Evolutionary conservation across 2,113 vertebrate species (phyloP), one percentile per base, ranked within the genome.

Genomic region (Platycercus adscitus): DNA sequence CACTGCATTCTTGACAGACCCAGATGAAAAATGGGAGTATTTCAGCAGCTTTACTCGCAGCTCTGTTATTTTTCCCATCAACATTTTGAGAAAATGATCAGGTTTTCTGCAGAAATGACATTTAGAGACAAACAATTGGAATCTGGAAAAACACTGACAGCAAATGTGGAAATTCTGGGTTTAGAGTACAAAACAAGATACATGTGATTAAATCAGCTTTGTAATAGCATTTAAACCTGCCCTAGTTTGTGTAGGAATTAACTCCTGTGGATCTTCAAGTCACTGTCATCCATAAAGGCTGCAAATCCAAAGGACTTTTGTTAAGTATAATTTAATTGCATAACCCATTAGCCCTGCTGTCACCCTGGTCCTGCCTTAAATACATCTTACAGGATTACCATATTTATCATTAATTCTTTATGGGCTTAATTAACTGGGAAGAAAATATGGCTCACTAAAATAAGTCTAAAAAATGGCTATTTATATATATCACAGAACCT

Each of bases 341-440:
- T 11, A n/a, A 58, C 52, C 60, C 8, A 2, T 64, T 75, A 83
- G 41, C 81, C 58, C 35, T 1, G 7, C 70, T 95, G 58, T 60
- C 85, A 93, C n/a, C 47, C 29, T 82, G 11, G 17, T 66, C 39
- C 23, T 77, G 69, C 37, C n/a, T 81, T 86, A 84, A 81, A 56
- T 69, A 19, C 33, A 37, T 78, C 58, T 95, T 72, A 44, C 79
- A 90, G 66, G 44, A 95, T 91, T 90, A 92, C 35, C 60, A 18
- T 70, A 41, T 78, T 90, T 70, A 87, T 33, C 66, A 86, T 63
- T 11, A 81, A 87, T 95, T 91, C 83, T 85, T 86, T 83, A 52
- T 71, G 76, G 14, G 21, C 39, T 91, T 72, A 83, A 89, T 85
- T 69, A 86, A 37, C 43, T 89, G 50, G 58, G 66, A 94, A 85